Evolutionary conservation across 2,797 vertebrate species (phyloP).

Genomic region (Bovichtus variegatus): DNA sequence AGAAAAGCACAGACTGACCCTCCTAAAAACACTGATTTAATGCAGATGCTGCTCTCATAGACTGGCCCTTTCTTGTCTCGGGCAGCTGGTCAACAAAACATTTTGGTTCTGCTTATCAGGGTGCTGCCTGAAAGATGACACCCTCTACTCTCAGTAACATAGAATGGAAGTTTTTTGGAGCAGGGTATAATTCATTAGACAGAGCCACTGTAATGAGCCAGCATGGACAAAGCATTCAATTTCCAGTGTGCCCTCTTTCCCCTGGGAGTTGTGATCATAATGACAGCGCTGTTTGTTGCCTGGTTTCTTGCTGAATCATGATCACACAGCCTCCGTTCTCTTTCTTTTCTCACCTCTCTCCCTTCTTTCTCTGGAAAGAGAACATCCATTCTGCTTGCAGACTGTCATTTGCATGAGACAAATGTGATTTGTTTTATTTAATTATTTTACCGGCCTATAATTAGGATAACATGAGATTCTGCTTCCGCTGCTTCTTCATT

Average conservation of each 20-base stretch:
- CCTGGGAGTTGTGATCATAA: slow-evolving; percentile 69
- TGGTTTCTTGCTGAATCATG: slow-evolving; percentile 77
- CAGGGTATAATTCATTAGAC: slow-evolving; percentile 59
- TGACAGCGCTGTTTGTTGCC: slow-evolving; percentile 74
- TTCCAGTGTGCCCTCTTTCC: slow-evolving; percentile 66
- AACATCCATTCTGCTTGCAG: slow-evolving; percentile 26
- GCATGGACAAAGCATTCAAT: slow-evolving; percentile 71
- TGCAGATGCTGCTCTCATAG: slow-evolving; percentile 15
- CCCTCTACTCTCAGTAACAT: slow-evolving; percentile 6
- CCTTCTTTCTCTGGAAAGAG: slow-evolving; percentile 25
- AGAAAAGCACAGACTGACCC: slow-evolving; percentile 58
- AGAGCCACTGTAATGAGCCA: slow-evolving; percentile 70
- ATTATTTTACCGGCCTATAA: slow-evolving; percentile 32
- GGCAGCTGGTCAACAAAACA: slow-evolving; percentile 3
- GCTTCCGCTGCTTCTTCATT: not conserved
- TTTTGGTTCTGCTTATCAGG: slow-evolving; percentile 20
- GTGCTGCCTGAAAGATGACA: slow-evolving; percentile 10
- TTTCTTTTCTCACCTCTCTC: slow-evolving; percentile 51
- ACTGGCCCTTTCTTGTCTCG: slow-evolving; percentile 14
- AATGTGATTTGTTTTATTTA: slow-evolving; percentile 33
- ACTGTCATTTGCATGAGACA: slow-evolving; percentile 38
- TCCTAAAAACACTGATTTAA: slow-evolving; percentile 31
- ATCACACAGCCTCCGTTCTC: slow-evolving; percentile 42
- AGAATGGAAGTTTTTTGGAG: slow-evolving; percentile 38
- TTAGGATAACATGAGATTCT: slow-evolving; percentile 8